These are phyloP conservation scores for Amblyopsis hoosieri DNA, from an alignment of 2,797 vertebrate genomes.

Conservation along the genomic window DNA sequence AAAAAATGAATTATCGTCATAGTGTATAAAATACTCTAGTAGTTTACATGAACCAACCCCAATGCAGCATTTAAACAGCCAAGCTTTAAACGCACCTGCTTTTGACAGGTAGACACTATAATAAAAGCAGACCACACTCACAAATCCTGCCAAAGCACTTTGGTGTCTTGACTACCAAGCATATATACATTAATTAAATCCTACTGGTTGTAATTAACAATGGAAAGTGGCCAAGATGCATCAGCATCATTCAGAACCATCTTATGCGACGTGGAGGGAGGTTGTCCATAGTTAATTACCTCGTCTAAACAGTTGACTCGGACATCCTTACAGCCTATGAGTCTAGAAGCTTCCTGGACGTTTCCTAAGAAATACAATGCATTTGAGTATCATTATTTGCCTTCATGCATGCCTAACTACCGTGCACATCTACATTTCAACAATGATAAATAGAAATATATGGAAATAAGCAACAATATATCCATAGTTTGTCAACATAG, in stretches of 20 bases:
- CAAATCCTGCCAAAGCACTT: conserved; percentile 13
- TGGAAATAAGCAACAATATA: background rate
- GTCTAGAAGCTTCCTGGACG: conserved; percentile 87
- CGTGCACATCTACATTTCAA: background rate
- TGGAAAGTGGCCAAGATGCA: background rate
- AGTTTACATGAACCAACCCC: too few relatives aligned
- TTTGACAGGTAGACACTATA: conserved; percentile 41
- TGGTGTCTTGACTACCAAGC: conserved; percentile 1
- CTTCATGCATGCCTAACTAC: background rate
- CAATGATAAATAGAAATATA: background rate
- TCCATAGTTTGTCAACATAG: background rate
- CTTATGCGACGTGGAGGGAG: background rate
- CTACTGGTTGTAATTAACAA: background rate
- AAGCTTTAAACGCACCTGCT: conserved; percentile 43
- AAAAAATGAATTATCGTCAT: too few relatives aligned
- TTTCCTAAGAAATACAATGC: conserved; percentile 78
- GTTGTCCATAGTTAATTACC: conserved; percentile 72
- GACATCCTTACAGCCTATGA: conserved; percentile 94
- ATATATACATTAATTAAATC: background rate
- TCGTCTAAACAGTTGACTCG: conserved; percentile 97
- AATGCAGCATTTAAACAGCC: background rate
- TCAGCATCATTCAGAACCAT: background rate
- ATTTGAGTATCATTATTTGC: background rate
- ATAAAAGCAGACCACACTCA: conserved; percentile 23
- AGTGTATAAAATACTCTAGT: too few relatives aligned